Percentiles rank a stretch among this genome's conserved stretches.
Conservation (phyloP, 2,113 vertebrate genomes). For the Spermophilus dauricus region DNA sequence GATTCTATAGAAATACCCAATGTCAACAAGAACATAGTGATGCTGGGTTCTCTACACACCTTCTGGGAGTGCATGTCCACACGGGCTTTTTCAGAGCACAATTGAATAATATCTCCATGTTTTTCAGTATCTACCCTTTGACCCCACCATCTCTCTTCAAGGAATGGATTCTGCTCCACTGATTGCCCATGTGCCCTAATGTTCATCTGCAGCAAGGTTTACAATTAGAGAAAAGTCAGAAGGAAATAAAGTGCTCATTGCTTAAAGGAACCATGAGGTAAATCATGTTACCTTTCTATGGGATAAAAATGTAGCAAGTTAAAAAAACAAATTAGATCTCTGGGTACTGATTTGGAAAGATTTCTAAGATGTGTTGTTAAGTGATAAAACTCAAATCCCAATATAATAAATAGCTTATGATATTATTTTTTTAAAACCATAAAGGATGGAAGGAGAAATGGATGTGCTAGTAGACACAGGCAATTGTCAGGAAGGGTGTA, state of each 20-base stretch:
- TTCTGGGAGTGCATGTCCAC: background rate
- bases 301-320: background rate
- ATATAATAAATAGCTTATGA: background rate
- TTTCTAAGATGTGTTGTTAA: background rate
- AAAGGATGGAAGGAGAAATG: no score
- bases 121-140: background rate
- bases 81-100: background rate
- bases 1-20: background rate
- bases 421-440: background rate
- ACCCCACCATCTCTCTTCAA: background rate
- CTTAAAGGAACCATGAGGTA: background rate
- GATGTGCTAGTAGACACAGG: no score
- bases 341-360: background rate
- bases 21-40: background rate
- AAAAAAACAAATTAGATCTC: background rate
- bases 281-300: background rate
- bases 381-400: background rate
- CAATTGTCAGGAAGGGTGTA: background rate
- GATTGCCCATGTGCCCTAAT: fast-evolving
- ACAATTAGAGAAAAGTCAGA: background rate
- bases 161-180: background rate
- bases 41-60: background rate
- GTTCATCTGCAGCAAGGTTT: background rate
- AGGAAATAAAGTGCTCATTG: background rate
- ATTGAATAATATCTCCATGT: background rate